Percentiles rank a stretch among this genome's conserved stretches.
Conservation (phyloP, 2,888 invertebrate genomes). For the Callyntrura sp. region DNA sequence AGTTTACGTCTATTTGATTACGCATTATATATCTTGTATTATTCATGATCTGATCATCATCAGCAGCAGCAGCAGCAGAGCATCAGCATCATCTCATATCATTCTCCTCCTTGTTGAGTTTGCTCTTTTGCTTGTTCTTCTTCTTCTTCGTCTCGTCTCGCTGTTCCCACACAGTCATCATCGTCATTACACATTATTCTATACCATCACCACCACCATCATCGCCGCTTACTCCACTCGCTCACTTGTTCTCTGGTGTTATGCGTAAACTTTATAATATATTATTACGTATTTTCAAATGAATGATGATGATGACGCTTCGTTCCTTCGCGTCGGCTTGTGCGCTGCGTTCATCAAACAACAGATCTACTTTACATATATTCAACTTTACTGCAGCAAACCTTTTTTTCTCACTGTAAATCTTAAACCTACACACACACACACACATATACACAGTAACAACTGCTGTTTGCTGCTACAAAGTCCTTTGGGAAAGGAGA, state of each 20-base stretch:
- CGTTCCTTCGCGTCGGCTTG: slow-evolving; percentile 14
- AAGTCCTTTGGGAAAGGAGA: slow-evolving; percentile 29
- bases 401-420: not conserved
- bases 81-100: no score
- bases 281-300: slow-evolving; percentile 19
- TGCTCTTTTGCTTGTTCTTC: slow-evolving; percentile 26
- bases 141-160: no score
- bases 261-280: slow-evolving; percentile 5
- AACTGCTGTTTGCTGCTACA: not conserved
- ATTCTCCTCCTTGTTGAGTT: slow-evolving; percentile 26
- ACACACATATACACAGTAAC: no score
- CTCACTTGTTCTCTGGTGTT: slow-evolving; percentile 23
- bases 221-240: not conserved
- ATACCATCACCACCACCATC: no score
- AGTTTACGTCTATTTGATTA: slow-evolving; percentile 65
- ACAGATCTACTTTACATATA: slow-evolving; percentile 12
- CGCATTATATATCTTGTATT: slow-evolving; percentile 8
- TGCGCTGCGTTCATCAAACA: slow-evolving; percentile 33
- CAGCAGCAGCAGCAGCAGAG: no score
- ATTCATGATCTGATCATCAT: not conserved
- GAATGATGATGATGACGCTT: slow-evolving; percentile 24
- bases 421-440: no score
- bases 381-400: not conserved
- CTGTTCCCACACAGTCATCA: slow-evolving; percentile 57
- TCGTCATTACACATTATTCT: no score